Evolutionary conservation across 2,888 invertebrate genomes (phyloP).

Genomic region (Lepidochitona cinerea): DNA sequence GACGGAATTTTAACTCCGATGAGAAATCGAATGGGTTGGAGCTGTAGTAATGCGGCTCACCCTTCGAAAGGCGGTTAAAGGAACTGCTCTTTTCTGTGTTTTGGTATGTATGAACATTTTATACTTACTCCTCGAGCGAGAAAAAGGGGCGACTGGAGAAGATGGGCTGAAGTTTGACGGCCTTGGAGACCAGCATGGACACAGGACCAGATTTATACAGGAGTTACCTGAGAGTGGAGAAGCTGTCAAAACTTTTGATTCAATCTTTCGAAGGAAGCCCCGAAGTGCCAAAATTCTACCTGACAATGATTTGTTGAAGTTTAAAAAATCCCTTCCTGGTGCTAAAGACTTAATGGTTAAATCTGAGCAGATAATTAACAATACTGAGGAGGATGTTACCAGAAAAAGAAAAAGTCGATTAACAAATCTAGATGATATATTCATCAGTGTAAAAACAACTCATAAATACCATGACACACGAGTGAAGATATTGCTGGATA

Average conservation of each 20-base stretch:
- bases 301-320: no score
- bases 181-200: background rate
- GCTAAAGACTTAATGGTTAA: no score
- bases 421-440: constrained; percentile 77
- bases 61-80: constrained; percentile 37
- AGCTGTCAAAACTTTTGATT: background rate
- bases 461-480: constrained; percentile 88
- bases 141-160: background rate
- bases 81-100: constrained; percentile 23
- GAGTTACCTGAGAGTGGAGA: background rate
- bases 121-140: background rate
- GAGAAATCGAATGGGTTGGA: constrained; percentile 4
- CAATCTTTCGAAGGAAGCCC: background rate
- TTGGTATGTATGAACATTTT: constrained; percentile 27
- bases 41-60: constrained; percentile 38
- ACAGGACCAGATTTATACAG: background rate
- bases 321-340: no score
- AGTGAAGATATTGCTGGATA: constrained; percentile 89
- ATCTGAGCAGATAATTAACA: no score
- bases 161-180: background rate
- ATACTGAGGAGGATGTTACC: no score
- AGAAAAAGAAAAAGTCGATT: background rate
- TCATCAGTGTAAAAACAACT: constrained; percentile 96
- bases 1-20: background rate
- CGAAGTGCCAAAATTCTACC: background rate